These are phyloP conservation scores for Ctenodactylus gundi DNA, from an alignment of 2,113 vertebrate species.

Conservation along the genomic window DNA sequence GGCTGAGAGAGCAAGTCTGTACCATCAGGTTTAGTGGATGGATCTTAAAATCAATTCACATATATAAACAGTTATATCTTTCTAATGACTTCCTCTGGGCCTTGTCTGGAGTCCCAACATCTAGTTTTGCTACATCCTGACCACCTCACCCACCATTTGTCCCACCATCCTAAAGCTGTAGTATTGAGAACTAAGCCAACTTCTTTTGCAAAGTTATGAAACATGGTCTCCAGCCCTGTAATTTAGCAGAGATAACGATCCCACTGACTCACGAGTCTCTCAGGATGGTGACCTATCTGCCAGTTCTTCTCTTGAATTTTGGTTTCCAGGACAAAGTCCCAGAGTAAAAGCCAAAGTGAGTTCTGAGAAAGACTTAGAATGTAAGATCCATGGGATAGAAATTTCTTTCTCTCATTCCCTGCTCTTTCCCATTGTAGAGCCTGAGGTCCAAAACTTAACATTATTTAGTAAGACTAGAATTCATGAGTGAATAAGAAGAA, in stretches of 20 bases:
- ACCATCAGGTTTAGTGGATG: too few relatives aligned
- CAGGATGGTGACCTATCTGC: neutral
- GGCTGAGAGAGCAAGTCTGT: too few relatives aligned
- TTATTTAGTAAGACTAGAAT: neutral
- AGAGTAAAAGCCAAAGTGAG: neutral
- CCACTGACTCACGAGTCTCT: neutral
- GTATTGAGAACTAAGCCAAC: neutral
- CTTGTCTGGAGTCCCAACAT: neutral
- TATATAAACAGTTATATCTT: neutral
- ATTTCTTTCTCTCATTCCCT: neutral
- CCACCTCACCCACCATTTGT: neutral
- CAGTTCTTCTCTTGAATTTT: neutral
- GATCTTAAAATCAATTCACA: neutral
- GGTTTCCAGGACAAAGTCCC: neutral
- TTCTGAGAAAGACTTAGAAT: neutral
- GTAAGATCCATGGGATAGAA: neutral
- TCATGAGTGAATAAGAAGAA: neutral
- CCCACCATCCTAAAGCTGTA: neutral
- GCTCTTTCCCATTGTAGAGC: neutral
- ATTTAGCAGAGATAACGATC: neutral
- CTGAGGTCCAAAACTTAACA: neutral
- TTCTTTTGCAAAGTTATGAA: neutral
- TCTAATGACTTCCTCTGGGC: neutral
- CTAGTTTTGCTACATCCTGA: neutral
- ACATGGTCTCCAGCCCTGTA: neutral